A percentile compares a stretch with the other conserved stretches of the same genome.
phyloP scores from a whole-genome alignment of 1,140 invertebrate species.

The Gryllus bimaculatus region DNA sequence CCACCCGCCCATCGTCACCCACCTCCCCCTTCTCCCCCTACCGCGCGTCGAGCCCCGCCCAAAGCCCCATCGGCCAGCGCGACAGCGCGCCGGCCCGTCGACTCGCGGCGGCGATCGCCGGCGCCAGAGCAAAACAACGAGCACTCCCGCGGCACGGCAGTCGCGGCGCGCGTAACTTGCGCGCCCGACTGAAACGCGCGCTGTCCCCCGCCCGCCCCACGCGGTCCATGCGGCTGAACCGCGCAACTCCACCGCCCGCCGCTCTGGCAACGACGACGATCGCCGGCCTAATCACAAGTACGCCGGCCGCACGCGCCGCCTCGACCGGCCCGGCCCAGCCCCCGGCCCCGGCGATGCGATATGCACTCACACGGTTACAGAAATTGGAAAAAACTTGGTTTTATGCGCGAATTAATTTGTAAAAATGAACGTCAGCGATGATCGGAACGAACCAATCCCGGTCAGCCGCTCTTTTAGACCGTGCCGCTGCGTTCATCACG shows the following conservation, averaged over 20 bases:
- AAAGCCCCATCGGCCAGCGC: too few relatives aligned
- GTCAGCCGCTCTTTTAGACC: slow-evolving; percentile 9
- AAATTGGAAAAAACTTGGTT: slow-evolving; percentile 15
- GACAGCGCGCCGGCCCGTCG: too few relatives aligned
- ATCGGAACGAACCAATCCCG: slow-evolving; percentile 16
- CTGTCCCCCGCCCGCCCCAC: neutral
- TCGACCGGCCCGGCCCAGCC: too few relatives aligned
- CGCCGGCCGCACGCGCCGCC: neutral
- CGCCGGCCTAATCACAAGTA: neutral
- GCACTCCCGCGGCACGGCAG: too few relatives aligned
- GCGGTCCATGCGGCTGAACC: neutral
- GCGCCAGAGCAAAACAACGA: too few relatives aligned
- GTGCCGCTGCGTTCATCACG: slow-evolving; percentile 13
- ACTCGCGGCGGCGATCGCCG: too few relatives aligned
- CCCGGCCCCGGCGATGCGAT: neutral
- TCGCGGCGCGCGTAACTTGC: too few relatives aligned
- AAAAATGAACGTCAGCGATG: slow-evolving; percentile 15
- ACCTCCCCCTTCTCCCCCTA: too few relatives aligned
- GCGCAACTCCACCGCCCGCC: neutral
- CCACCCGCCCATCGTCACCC: too few relatives aligned
- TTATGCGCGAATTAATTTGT: slow-evolving; percentile 12
- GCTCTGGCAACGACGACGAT: neutral
- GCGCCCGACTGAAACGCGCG: too few relatives aligned
- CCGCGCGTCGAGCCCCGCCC: too few relatives aligned
- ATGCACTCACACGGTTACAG: slow-evolving; percentile 16